Conservation (phyloP, 2,113 vertebrate species). For the Nanger granti region DNA sequence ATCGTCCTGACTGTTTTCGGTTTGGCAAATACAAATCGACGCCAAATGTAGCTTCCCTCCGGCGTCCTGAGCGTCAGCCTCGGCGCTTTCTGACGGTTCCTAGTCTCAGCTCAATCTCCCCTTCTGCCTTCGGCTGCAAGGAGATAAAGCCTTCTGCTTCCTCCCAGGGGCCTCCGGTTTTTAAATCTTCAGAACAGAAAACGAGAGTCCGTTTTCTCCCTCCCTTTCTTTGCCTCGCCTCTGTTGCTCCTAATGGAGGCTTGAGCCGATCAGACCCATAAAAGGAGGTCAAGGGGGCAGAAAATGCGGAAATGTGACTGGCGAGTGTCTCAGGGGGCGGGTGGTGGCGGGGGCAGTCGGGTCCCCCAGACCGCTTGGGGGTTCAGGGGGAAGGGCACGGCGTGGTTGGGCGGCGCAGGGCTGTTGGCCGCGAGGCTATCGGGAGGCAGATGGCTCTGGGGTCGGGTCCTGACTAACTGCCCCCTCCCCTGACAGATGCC, state of each 20-base stretch:
- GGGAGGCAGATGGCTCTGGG: conserved; percentile 80
- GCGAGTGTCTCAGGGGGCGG: not conserved
- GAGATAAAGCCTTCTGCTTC: not conserved
- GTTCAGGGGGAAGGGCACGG: not conserved
- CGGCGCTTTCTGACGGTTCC: not conserved
- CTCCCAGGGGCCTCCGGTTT: not conserved
- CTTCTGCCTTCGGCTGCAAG: not conserved
- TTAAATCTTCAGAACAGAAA: not conserved
- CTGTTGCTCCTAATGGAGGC: not conserved
- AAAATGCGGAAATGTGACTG: not conserved
- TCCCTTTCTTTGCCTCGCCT: fast-evolving
- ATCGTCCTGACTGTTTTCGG: not conserved
- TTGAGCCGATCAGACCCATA: not conserved
- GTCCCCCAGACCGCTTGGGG: not conserved
- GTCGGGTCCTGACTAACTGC: conserved; percentile 80
- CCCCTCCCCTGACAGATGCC: conserved; percentile 87
- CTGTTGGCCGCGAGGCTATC: conserved; percentile 47
- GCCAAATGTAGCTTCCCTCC: not conserved
- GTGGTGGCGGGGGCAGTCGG: not conserved
- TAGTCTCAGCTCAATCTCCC: not conserved
- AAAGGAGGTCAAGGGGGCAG: not conserved
- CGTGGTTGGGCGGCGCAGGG: not conserved
- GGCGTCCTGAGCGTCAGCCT: not conserved
- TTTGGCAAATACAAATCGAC: not conserved
- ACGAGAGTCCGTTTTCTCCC: fast-evolving